Evolutionary conservation across 2,888 invertebrate genomes (phyloP).

Genomic region (Mythimna ferrago): DNA sequence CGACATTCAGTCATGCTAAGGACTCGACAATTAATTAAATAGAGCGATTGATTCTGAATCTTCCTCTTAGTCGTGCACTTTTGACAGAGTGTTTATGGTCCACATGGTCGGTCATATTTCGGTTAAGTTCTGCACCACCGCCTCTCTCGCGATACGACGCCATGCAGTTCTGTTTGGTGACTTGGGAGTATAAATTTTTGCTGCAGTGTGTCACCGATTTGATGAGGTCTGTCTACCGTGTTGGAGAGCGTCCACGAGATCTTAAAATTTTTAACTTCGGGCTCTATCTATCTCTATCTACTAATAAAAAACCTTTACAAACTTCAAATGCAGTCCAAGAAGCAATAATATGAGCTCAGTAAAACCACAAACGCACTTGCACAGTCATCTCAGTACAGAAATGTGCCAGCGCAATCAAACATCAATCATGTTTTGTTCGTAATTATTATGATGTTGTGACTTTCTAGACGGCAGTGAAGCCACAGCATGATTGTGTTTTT

Average conservation of each 20-base stretch:
- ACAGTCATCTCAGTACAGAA: slow-evolving; percentile 13
- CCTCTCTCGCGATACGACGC: too few relatives aligned
- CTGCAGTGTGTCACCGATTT: too few relatives aligned
- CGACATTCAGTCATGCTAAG: too few relatives aligned
- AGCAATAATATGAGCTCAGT: not conserved
- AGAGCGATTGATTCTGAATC: not conserved
- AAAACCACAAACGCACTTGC: slow-evolving; percentile 23
- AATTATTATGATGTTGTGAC: slow-evolving; percentile 24
- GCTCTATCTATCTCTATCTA: not conserved
- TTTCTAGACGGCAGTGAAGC: slow-evolving; percentile 42
- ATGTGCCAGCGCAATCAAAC: slow-evolving; percentile 36
- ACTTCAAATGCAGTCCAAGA: slow-evolving; percentile 1
- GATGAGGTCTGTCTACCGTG: too few relatives aligned
- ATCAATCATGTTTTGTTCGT: slow-evolving; percentile 30
- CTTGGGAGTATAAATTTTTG: too few relatives aligned
- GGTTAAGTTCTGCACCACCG: too few relatives aligned
- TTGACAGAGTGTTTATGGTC: too few relatives aligned
- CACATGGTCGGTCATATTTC: too few relatives aligned
- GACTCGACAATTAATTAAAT: too few relatives aligned
- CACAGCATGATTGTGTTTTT: slow-evolving; percentile 32
- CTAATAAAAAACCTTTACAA: not conserved
- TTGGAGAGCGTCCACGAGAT: not conserved
- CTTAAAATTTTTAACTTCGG: not conserved
- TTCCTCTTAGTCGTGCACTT: not conserved
- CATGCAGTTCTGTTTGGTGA: too few relatives aligned